These are phyloP conservation scores for Prinia subflava DNA, from an alignment of 2,113 vertebrate species.

Conservation along the genomic window DNA sequence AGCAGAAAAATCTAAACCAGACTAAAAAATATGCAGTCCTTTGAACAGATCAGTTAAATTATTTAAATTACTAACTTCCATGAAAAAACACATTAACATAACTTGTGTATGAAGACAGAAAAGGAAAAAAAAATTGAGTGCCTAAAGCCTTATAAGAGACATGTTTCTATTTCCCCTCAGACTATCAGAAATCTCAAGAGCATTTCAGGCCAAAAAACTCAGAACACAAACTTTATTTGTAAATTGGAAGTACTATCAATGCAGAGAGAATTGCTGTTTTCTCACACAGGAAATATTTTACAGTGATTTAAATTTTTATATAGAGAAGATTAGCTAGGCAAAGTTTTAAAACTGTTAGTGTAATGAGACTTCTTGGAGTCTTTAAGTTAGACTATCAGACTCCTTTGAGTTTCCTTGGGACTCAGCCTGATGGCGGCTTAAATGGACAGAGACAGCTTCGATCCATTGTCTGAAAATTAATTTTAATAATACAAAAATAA, in stretches of 20 bases:
- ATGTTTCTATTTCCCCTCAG: neutral
- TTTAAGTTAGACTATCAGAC: no score
- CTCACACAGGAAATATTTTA: neutral
- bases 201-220: neutral
- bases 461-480: no score
- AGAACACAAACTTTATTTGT: neutral
- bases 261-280: neutral
- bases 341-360: neutral
- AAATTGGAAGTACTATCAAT: neutral
- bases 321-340: neutral
- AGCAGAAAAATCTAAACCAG: neutral
- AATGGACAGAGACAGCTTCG: no score
- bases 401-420: no score
- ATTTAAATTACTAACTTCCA: neutral
- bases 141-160: neutral
- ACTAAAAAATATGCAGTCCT: neutral
- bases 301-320: neutral
- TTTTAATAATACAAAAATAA: no score
- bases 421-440: no score
- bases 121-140: rapidly evolving
- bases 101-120: neutral
- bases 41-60: neutral
- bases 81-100: neutral
- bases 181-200: neutral
- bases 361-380: neutral